phyloP scores from a whole-genome alignment of 2,797 vertebrate genomes.

The Carduelis carduelis region DNA sequence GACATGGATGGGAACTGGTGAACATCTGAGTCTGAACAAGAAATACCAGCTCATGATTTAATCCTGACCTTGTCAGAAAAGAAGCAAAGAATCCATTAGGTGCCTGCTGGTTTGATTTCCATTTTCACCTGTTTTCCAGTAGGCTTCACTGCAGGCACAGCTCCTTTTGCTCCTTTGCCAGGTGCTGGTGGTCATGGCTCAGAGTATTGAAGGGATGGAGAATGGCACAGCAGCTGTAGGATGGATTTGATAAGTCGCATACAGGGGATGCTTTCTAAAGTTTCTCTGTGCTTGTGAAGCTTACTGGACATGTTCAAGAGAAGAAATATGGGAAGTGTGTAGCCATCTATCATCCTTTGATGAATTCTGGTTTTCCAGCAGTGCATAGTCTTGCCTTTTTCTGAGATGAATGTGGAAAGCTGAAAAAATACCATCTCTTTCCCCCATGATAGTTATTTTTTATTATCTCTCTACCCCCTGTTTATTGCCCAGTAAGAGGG shows the following conservation, averaged over 20 bases:
- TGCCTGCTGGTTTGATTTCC: not conserved
- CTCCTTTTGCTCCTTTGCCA: not conserved
- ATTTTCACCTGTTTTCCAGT: not conserved
- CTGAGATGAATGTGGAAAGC: not conserved
- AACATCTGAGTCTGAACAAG: not conserved
- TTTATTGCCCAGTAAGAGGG: not conserved
- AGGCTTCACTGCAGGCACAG: not conserved
- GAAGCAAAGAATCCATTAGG: not conserved
- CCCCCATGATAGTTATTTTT: not conserved
- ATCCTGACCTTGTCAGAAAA: not conserved
- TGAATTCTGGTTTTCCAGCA: not conserved
- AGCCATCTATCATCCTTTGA: not conserved
- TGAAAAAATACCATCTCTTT: not conserved
- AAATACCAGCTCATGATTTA: not conserved
- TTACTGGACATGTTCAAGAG: not conserved
- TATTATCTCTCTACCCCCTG: not conserved
- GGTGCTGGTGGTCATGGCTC: not conserved
- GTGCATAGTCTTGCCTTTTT: not conserved
- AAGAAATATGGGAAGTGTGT: not conserved
- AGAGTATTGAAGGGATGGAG: not conserved
- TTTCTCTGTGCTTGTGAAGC: not conserved
- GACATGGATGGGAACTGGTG: not conserved
- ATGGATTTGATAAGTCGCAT: not conserved
- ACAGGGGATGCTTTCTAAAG: rapidly evolving
- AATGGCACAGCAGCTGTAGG: not conserved